Conservation (phyloP, 2,888 invertebrate species). For the Galerucella pusilla region DNA sequence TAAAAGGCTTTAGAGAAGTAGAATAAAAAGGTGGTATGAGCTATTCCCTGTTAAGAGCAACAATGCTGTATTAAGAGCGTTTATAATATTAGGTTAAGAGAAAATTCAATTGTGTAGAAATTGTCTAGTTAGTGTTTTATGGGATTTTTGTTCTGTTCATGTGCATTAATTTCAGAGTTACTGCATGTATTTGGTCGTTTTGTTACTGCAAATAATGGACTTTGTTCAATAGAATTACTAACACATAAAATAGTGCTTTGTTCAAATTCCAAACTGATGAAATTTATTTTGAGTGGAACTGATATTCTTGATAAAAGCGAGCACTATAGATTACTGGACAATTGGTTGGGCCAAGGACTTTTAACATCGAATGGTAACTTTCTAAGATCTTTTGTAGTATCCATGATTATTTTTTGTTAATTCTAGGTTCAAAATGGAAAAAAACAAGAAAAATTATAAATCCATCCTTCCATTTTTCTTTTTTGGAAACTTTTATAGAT, state of each 20-base stretch:
- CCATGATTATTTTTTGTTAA: not conserved
- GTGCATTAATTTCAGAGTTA: constrained; percentile 35
- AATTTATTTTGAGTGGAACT: constrained; percentile 52
- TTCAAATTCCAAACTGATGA: constrained; percentile 72
- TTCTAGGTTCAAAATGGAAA: constrained; percentile 70
- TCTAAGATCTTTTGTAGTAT: not conserved
- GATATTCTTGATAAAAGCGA: constrained; percentile 49
- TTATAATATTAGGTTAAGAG: too few species aligned
- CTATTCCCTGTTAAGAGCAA: too few species aligned
- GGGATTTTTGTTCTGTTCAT: not conserved
- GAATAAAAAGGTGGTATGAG: too few species aligned
- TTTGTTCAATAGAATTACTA: constrained; percentile 37
- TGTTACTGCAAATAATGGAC: constrained; percentile 32
- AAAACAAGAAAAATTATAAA: constrained; percentile 77
- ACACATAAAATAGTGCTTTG: constrained; percentile 37
- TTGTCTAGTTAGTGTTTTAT: too few species aligned
- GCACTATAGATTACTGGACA: constrained; percentile 47
- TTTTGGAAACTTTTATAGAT: constrained; percentile 77
- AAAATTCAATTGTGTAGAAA: too few species aligned
- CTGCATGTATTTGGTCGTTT: constrained; percentile 32
- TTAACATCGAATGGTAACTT: constrained; percentile 46
- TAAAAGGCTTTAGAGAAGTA: too few species aligned
- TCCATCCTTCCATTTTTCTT: constrained; percentile 83
- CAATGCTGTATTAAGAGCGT: too few species aligned
- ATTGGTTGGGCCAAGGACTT: constrained; percentile 53